A percentile compares a stretch with the other conserved stretches of the same genome.
These are phyloP conservation scores for Phyllostomus hastatus DNA, from an alignment of 2,113 vertebrate species.

Conservation along the genomic window DNA sequence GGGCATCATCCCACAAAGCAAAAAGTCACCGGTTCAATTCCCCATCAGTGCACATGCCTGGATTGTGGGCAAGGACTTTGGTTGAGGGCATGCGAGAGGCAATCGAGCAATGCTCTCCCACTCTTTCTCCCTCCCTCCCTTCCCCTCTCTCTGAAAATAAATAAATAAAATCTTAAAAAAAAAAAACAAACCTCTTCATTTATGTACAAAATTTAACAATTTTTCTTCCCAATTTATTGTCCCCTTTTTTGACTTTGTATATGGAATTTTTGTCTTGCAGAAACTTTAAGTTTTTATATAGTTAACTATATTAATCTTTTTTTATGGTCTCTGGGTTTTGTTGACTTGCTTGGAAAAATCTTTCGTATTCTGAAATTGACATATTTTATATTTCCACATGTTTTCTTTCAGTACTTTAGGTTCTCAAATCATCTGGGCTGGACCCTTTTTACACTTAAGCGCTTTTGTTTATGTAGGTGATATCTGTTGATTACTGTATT, in stretches of 20 bases:
- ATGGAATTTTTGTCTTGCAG: neutral
- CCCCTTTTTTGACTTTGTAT: neutral
- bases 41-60: too few species aligned
- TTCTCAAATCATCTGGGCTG: neutral
- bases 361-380: neutral
- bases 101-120: too few species aligned
- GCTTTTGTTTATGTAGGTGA: neutral
- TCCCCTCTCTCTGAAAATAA: too few species aligned
- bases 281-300: neutral
- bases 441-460: neutral
- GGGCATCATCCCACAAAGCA: too few species aligned
- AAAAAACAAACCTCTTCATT: neutral
- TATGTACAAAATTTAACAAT: neutral
- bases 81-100: too few species aligned
- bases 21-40: too few species aligned
- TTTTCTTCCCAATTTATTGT: neutral
- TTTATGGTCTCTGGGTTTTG: neutral
- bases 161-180: too few species aligned
- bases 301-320: neutral
- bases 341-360: neutral
- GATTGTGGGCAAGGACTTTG: too few species aligned
- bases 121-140: too few species aligned
- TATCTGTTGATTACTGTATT: neutral
- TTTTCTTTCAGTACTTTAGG: neutral
- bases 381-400: neutral